Evolutionary conservation across 2,113 vertebrate genomes (phyloP), one percentile per base, ranked within the genome.

Genomic region (Galeopterus variegatus): DNA sequence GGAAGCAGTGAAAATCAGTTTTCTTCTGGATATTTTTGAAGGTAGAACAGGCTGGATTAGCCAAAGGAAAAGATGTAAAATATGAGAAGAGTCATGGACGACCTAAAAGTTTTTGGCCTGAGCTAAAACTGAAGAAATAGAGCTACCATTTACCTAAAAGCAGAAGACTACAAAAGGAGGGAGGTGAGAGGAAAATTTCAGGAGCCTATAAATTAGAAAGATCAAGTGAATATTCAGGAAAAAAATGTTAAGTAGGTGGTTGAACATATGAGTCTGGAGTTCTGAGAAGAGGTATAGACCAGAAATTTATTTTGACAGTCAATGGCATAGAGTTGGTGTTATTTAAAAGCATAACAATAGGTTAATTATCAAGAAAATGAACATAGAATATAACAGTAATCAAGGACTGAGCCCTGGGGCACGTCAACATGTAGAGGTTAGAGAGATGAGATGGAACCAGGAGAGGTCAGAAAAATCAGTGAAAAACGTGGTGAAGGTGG

Each of bases 21-120:
- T 18, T 91, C 50, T 76, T 94, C n/a, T 86, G 36, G 9, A 45
- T 76, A 26, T 48, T 80, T 94, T n/a, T 52, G 17, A 89, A 94
- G 33, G 33, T 52, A 82, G 12, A 54, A 6, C 14, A 56, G n/a
- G 54, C 6, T 82, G 14, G 24, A 80, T 93, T 83, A 82, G 19
- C 13, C 93, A 31, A 93, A 95, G 70, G 15, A 14, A 54, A 84
- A 28, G 15, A 77, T 92, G 36, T 24, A 65, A 24, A 48, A 28
- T 56, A 58, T 14, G 31, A 69, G 1, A 89, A n/a, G 33, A 80
- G 11, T 64, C 56, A 54, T 28, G 58, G 50, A 10, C 70, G 36
- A 92, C 52, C 70, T 69, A 64, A 52, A 14, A 15, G 12, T 3
- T 87, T 95, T 19, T 56, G 50, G 15, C 8, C 50, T 77, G 48